Percentiles rank a stretch among this genome's conserved stretches.
These are phyloP conservation scores for Hippopotamyrus pictus DNA, from an alignment of 2,797 vertebrate genomes.

Conservation along the genomic window DNA sequence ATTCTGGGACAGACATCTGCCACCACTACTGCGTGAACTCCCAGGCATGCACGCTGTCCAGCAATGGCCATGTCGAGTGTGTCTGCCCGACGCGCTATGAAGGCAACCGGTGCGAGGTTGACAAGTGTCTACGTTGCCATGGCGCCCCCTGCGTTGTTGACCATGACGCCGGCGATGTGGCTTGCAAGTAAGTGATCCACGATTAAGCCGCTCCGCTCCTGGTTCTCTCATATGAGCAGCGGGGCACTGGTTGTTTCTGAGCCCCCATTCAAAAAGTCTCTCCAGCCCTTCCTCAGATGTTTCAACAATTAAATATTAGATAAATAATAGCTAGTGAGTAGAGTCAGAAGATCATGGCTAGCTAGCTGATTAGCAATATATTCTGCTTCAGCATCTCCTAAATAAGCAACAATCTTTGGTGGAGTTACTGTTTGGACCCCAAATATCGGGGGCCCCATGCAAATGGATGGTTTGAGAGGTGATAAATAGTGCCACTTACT, in stretches of 20 bases:
- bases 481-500: not conserved
- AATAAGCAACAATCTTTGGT: not conserved
- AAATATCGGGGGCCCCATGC: not conserved
- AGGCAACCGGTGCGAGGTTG: constrained; percentile 86
- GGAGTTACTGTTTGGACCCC: not conserved
- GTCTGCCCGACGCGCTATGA: constrained; percentile 84
- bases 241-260: not conserved
- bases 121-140: constrained; percentile 85
- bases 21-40: constrained; percentile 95
- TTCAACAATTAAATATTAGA: not conserved
- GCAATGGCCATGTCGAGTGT: constrained; percentile 82
- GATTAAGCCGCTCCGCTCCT: not conserved
- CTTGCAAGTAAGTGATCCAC: constrained; percentile 84
- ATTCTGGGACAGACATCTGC: constrained; percentile 62
- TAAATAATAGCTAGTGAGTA: not conserved
- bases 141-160: constrained; percentile 83
- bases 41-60: constrained; percentile 82
- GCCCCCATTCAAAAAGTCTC: not conserved
- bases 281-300: not conserved
- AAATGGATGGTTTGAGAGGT: not conserved
- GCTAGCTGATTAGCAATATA: not conserved
- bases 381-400: not conserved
- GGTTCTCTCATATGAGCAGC: not conserved
- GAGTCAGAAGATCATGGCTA: not conserved
- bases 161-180: constrained; percentile 75